Base-by-base conservation (phyloP, 2,797 vertebrate genomes). In the Anabas testudineus region DNA sequence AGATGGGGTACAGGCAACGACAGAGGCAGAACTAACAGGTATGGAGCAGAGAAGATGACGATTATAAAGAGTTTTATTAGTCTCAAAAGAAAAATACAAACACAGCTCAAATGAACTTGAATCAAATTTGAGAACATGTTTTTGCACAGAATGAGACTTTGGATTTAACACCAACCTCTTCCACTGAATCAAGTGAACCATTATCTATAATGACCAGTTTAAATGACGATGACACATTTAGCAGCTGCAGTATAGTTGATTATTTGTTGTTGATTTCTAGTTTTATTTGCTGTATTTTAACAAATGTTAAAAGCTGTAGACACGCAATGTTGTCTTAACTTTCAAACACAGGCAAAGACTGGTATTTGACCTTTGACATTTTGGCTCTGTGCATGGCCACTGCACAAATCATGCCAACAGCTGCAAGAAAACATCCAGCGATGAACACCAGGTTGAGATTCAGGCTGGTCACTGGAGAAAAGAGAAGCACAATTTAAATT, bases 381-480 rank as follows among this genome's bases (percentile, higher is more conserved):
- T 52, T 89, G 69, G 42, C 7, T 76, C 57, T 91, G 88, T 90
- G 82, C 45, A 88, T 2, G 16, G 51, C 7, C 58, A 73, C 77
- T n/a, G 67, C 80, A 52, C 85, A 80, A 78, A 75, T 57, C 87
- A 90, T 87, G 24, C 56, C 87, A 4, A 85, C 45, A 0, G 73
- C 78, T 9, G 49, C 80, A 2, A 92, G 82, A n/a, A 89, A 41
- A 78, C 85, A 88, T 70, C 88, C 90, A 57, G 53, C 74, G 22
- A 91, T 69, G 82, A 92, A 88, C 0, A 85, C 77, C 68, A 90
- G 37, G 83, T 90, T 92, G 68, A 87, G 56, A 14, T 85, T 91
- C 73, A 90, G 51, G 54, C 61, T 79, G 62, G 26, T 43, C 30
- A 0, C 90, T 91, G 82, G 2, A 74, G 67, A 13, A 41, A 52